These are phyloP conservation scores for Stenichneumon culpator DNA, from an alignment of 2,888 invertebrate species.

Conservation along the genomic window DNA sequence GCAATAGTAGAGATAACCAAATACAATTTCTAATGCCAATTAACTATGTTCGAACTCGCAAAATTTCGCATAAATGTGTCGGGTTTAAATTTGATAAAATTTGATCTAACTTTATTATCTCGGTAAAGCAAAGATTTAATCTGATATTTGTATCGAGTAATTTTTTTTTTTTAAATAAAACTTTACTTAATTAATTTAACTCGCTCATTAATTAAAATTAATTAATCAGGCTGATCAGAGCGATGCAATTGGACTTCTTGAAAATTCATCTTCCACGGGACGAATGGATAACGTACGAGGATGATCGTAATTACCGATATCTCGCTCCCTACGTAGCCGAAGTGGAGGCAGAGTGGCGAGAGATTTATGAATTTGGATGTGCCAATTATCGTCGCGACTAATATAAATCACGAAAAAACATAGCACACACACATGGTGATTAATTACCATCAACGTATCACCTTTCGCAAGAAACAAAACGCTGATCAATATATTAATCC, in stretches of 20 bases:
- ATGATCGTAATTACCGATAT: conserved; percentile 71
- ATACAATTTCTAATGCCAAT: too few species aligned
- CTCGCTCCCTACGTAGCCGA: conserved; percentile 67
- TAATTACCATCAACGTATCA: neutral
- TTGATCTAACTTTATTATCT: neutral
- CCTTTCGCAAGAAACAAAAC: conserved; percentile 1
- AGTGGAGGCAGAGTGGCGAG: conserved; percentile 64
- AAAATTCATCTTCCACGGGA: conserved; percentile 67
- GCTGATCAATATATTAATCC: conserved; percentile 1
- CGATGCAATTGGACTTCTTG: conserved; percentile 65
- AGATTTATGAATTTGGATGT: conserved; percentile 70
- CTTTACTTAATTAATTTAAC: too few species aligned
- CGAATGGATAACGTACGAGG: conserved; percentile 74
- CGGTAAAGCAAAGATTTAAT: neutral
- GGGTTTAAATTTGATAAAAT: neutral
- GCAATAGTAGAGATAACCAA: too few species aligned
- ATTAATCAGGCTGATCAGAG: conserved; percentile 67
- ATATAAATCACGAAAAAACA: neutral
- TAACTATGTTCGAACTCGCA: too few species aligned
- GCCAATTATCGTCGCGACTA: conserved; percentile 4
- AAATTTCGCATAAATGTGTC: neutral
- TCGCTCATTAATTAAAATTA: too few species aligned
- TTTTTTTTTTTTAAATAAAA: neutral
- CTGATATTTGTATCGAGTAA: neutral
- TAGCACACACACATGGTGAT: neutral